A percentile compares a stretch with the other conserved stretches of the same genome.
Evolutionary conservation across 1,140 invertebrate species (phyloP).

Genomic region (Colletes gigas): DNA sequence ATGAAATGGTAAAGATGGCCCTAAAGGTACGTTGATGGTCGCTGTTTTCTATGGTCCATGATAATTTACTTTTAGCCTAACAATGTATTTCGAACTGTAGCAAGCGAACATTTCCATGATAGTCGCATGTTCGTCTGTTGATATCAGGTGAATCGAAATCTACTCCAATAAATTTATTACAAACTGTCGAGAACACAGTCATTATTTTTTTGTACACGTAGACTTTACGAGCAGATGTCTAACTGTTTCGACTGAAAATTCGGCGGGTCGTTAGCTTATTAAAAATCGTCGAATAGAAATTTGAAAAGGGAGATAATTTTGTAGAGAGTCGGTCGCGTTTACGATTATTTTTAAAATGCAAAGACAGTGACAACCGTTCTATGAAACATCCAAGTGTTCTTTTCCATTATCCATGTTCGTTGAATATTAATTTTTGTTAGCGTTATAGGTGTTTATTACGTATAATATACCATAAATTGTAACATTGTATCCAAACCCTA

Average conservation of each 20-base stretch:
- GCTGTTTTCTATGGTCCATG: conserved; percentile 6
- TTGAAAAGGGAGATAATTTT: no score
- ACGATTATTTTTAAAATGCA: no score
- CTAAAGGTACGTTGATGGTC: not conserved
- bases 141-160: not conserved
- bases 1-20: not conserved
- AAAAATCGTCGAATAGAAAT: not conserved
- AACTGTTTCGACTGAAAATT: not conserved
- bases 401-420: no score
- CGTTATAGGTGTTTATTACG: not conserved
- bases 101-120: conserved; percentile 2
- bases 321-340: no score
- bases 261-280: not conserved
- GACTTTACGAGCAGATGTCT: not conserved
- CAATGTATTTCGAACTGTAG: not conserved
- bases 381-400: no score
- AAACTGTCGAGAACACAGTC: not conserved
- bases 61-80: not conserved
- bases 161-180: conserved; percentile 33
- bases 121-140: not conserved
- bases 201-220: not conserved
- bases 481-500: not conserved
- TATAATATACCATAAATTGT: not conserved
- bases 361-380: no score
- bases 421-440: not conserved